Evolutionary conservation across 2,888 invertebrate genomes (phyloP).

Genomic region (Brachyptera putata): DNA sequence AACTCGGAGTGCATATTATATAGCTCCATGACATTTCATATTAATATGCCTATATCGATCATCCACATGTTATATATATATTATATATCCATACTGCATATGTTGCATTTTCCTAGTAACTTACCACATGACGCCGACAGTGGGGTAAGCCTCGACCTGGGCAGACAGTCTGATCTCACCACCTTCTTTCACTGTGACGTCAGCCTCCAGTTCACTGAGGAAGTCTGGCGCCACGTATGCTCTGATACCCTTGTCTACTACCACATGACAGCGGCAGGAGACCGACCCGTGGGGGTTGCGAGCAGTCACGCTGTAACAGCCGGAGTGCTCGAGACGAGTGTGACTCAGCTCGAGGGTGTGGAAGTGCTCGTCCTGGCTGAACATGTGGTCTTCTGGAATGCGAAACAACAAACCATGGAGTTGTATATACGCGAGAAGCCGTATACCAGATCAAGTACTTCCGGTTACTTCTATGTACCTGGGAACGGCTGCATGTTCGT

Average conservation of each 20-base stretch:
- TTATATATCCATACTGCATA: no score
- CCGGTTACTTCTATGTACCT: no score
- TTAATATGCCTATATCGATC: no score
- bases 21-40: no score
- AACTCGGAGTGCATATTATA: no score
- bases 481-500: no score
- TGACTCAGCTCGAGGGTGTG: slow-evolving; percentile 81
- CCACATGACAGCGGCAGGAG: slow-evolving; percentile 67
- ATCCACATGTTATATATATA: no score
- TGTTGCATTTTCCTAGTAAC: no score
- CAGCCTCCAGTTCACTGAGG: slow-evolving; percentile 62
- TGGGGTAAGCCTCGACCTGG: slow-evolving; percentile 59
- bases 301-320: slow-evolving; percentile 73
- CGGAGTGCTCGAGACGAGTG: slow-evolving; percentile 72
- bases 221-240: slow-evolving; percentile 79
- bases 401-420: no score
- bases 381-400: slow-evolving; percentile 52
- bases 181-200: slow-evolving; percentile 59
- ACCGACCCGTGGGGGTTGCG: slow-evolving; percentile 78
- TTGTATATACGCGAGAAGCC: no score
- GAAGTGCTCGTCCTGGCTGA: slow-evolving; percentile 70
- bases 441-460: no score
- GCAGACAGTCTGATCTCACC: slow-evolving; percentile 55
- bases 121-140: slow-evolving; percentile 76
- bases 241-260: slow-evolving; percentile 77